These are phyloP conservation scores for Congeria kusceri DNA, from an alignment of 2,888 invertebrate genomes.

Conservation along the genomic window DNA sequence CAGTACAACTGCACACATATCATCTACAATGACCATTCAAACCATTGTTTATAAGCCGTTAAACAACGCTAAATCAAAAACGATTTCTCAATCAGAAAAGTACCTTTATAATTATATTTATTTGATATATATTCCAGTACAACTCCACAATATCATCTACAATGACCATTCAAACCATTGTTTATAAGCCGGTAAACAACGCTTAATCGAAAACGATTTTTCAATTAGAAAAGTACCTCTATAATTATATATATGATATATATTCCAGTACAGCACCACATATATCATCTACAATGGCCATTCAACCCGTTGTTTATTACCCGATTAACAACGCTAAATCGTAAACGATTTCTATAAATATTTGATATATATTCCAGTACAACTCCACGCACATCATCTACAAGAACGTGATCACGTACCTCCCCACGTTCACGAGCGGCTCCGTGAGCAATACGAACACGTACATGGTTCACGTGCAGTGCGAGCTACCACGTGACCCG, in stretches of 20 bases:
- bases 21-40: constrained; percentile 71
- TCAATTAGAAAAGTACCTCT: too few species aligned
- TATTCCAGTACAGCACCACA: too few species aligned
- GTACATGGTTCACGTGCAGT: constrained; percentile 76
- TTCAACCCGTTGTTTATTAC: too few species aligned
- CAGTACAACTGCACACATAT: constrained; percentile 81
- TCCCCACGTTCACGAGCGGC: constrained; percentile 67
- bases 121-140: constrained; percentile 64
- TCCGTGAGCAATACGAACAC: constrained; percentile 73
- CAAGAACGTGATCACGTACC: constrained; percentile 72
- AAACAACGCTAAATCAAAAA: too few species aligned
- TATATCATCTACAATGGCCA: too few species aligned
- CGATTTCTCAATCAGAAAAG: too few species aligned
- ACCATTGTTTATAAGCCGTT: too few species aligned
- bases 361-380: constrained; percentile 64
- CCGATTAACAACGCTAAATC: too few species aligned
- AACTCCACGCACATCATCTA: constrained; percentile 81
- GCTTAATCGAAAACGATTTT: background rate
- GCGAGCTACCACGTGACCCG: constrained; percentile 71
- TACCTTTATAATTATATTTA: too few species aligned
- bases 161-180: too few species aligned
- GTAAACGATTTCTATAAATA: background rate
- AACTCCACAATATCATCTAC: too few species aligned
- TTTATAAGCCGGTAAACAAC: background rate
- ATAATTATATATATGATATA: too few species aligned